These are phyloP conservation scores for Brachionus plicatilis DNA, from an alignment of 1,140 invertebrate species.

Conservation along the genomic window DNA sequence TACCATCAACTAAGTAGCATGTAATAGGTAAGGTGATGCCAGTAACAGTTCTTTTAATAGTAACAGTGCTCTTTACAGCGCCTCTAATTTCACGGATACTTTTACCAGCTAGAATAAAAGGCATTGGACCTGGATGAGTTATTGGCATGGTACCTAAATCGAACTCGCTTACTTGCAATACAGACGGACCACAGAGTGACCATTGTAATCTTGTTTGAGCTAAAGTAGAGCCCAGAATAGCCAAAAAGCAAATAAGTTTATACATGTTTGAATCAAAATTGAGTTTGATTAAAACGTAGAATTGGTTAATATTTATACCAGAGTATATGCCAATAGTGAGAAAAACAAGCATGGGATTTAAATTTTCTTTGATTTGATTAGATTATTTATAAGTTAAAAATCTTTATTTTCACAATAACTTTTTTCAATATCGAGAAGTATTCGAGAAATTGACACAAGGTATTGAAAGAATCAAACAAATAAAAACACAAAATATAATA, in stretches of 20 bases:
- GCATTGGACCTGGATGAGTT: conserved; percentile 9
- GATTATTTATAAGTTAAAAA: not conserved
- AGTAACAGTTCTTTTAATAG: not conserved
- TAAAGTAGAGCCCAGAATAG: not conserved
- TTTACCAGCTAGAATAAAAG: not conserved
- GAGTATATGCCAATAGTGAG: not conserved
- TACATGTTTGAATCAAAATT: conserved; percentile 1
- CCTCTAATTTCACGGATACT: conserved; percentile 19
- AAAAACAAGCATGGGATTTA: not conserved
- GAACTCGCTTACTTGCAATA: not conserved
- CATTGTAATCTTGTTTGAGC: conserved; percentile 24
- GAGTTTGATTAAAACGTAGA: not conserved
- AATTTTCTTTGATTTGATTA: not conserved
- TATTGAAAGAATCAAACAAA: not conserved
- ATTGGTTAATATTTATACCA: not conserved
- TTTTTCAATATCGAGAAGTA: not conserved
- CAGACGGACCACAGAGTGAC: conserved; percentile 19
- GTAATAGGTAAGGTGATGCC: conserved; percentile 16
- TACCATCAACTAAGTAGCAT: conserved; percentile 34
- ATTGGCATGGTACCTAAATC: conserved; percentile 27
- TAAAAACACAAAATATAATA: too few species aligned
- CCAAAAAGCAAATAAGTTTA: conserved; percentile 15
- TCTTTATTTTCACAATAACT: not conserved
- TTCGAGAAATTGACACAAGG: not conserved
- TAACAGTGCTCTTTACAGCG: not conserved